phyloP scores from a whole-genome alignment of 2,888 invertebrate genomes.

The Macaria notata region DNA sequence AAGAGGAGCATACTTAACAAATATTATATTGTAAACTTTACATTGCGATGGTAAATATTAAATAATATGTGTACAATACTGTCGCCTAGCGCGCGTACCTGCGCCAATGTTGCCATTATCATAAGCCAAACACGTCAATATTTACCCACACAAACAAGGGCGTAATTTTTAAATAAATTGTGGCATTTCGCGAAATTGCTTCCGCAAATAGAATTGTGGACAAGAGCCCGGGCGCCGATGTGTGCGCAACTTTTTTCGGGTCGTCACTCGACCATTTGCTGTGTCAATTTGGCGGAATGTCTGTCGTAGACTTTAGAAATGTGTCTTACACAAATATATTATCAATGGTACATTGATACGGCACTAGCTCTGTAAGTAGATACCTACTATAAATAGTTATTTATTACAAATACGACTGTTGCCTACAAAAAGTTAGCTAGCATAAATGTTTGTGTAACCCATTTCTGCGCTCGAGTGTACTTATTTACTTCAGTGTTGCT shows the following conservation, averaged over 20 bases:
- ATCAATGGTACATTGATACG: too few species aligned
- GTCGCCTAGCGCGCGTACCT: conserved; percentile 72
- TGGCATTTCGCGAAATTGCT: conserved; percentile 81
- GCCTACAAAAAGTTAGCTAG: background rate
- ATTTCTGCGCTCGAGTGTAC: conserved; percentile 20
- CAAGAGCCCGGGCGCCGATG: conserved; percentile 64
- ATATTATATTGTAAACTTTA: conserved; percentile 80
- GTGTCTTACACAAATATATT: background rate
- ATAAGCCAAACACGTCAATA: conserved; percentile 83
- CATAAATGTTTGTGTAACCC: conserved; percentile 25
- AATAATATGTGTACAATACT: conserved; percentile 78
- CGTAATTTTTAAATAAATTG: conserved; percentile 83
- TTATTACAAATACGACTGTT: background rate
- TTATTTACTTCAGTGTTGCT: conserved; percentile 8
- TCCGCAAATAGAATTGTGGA: conserved; percentile 78
- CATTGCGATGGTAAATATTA: conserved; percentile 78
- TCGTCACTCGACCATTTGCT: conserved; percentile 55
- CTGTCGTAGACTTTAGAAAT: conserved; percentile 1
- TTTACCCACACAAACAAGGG: conserved; percentile 81
- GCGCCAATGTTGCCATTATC: conserved; percentile 80
- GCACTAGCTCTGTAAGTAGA: too few species aligned
- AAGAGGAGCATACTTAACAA: conserved; percentile 78
- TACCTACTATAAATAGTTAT: background rate
- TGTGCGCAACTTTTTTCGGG: conserved; percentile 70
- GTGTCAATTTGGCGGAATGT: conserved; percentile 46